These are phyloP conservation scores for Drosophila leontia DNA, from an alignment of 1,140 invertebrate species.

Conservation along the genomic window DNA sequence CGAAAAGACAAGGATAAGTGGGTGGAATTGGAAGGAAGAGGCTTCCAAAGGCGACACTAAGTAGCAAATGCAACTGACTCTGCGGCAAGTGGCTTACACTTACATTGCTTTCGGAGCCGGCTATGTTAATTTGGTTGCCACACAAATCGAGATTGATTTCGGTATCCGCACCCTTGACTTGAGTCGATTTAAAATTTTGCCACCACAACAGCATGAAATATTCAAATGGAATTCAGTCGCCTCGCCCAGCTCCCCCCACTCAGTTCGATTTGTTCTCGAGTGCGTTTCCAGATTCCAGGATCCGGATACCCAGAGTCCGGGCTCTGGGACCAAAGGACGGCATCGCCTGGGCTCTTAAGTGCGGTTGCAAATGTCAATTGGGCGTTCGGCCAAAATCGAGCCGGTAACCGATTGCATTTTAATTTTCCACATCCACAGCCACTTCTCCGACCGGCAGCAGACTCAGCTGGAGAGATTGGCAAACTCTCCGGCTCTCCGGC, in stretches of 20 bases:
- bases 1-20: slow-evolving; percentile 57
- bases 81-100: slow-evolving; percentile 77
- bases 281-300: slow-evolving; percentile 53
- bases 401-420: slow-evolving; percentile 73
- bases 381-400: slow-evolving; percentile 61
- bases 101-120: slow-evolving; percentile 33
- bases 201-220: slow-evolving; percentile 83
- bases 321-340: slow-evolving; percentile 29
- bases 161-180: slow-evolving; percentile 81
- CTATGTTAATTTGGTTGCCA: slow-evolving; percentile 79
- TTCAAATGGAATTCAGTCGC: slow-evolving; percentile 77
- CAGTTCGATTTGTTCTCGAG: slow-evolving; percentile 77
- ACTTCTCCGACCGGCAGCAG: slow-evolving; percentile 6
- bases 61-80: slow-evolving; percentile 80
- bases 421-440: slow-evolving; percentile 59
- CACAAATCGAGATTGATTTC: slow-evolving; percentile 81
- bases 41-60: slow-evolving; percentile 48
- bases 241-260: not conserved
- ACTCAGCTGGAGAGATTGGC: slow-evolving; percentile 41
- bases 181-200: slow-evolving; percentile 83
- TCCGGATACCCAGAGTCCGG: slow-evolving; percentile 15
- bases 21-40: slow-evolving; percentile 11
- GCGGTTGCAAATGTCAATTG: slow-evolving; percentile 85
- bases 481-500: slow-evolving; percentile 42
- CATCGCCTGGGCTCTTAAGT: slow-evolving; percentile 69